Percentiles rank a stretch among this genome's conserved stretches.
These are phyloP conservation scores for Tolypeutes matacus DNA, from an alignment of 2,797 vertebrate genomes.

Conservation along the genomic window DNA sequence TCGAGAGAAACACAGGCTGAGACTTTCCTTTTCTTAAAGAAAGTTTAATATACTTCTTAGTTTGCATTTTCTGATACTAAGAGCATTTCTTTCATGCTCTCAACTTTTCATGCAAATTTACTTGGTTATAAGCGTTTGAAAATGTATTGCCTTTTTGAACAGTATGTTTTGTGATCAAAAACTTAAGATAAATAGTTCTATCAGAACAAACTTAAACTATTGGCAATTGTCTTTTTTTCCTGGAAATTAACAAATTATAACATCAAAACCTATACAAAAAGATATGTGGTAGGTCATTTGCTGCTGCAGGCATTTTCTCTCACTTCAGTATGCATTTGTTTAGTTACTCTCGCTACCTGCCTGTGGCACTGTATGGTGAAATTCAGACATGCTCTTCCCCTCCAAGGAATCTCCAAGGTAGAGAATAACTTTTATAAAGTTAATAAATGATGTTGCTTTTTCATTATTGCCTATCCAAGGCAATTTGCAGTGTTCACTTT, in stretches of 20 bases:
- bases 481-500: slow-evolving; percentile 82
- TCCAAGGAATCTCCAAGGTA: slow-evolving; percentile 88
- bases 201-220: slow-evolving; percentile 86
- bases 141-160: slow-evolving; percentile 79
- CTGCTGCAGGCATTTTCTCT: slow-evolving; percentile 91
- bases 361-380: slow-evolving; percentile 92
- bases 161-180: slow-evolving; percentile 88
- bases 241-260: slow-evolving; percentile 91
- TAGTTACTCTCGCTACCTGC: slow-evolving; percentile 93
- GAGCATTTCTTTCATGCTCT: slow-evolving; percentile 71
- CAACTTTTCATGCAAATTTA: slow-evolving; percentile 80
- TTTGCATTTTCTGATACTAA: slow-evolving; percentile 74
- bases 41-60: slow-evolving; percentile 67
- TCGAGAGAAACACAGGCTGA: slow-evolving; percentile 68
- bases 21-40: slow-evolving; percentile 72
- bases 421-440: slow-evolving; percentile 87
- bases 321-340: slow-evolving; percentile 94
- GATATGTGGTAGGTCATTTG: slow-evolving; percentile 93
- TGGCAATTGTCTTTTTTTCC: slow-evolving; percentile 88
- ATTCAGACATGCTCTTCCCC: slow-evolving; percentile 91
- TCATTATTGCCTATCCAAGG: slow-evolving; percentile 85
- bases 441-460: slow-evolving; percentile 88
- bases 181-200: slow-evolving; percentile 88
- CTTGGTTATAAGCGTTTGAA: slow-evolving; percentile 77
- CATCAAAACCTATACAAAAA: slow-evolving; percentile 89